phyloP scores from a whole-genome alignment of 2,113 vertebrate species.

The Urocynchramus pylzowi region DNA sequence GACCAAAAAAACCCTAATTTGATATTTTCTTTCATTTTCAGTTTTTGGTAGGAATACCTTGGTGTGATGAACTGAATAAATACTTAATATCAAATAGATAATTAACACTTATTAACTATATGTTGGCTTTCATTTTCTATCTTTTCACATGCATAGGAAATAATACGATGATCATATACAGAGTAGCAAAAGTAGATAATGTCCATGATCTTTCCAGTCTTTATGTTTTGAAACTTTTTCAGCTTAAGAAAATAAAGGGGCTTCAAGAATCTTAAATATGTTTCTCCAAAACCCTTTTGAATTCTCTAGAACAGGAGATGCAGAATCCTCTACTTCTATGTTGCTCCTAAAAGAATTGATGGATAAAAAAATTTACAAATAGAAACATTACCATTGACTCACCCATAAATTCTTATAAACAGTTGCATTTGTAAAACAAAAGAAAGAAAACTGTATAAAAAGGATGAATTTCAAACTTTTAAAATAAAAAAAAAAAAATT shows the following conservation, averaged over 20 bases:
- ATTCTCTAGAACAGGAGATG: background rate
- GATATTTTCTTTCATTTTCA: background rate
- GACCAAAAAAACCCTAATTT: background rate
- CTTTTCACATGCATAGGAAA: background rate
- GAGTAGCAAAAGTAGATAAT: background rate
- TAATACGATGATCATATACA: background rate
- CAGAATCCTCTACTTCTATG: background rate
- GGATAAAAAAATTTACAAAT: background rate
- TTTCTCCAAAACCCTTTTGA: background rate
- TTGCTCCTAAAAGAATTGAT: background rate
- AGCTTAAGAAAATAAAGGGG: background rate
- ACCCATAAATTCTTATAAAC: background rate
- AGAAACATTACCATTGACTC: background rate
- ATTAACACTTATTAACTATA: background rate
- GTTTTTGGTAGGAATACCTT: background rate
- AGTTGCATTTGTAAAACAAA: background rate
- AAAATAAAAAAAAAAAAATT: background rate
- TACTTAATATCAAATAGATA: background rate
- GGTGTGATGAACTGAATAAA: background rate
- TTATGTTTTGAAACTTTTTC: background rate
- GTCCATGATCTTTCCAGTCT: background rate
- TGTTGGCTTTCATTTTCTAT: background rate
- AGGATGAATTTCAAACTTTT: background rate
- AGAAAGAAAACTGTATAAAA: background rate
- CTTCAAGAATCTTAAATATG: background rate